These are phyloP conservation scores for Lampris incognitus DNA, from an alignment of 2,113 vertebrate genomes.

Conservation along the genomic window DNA sequence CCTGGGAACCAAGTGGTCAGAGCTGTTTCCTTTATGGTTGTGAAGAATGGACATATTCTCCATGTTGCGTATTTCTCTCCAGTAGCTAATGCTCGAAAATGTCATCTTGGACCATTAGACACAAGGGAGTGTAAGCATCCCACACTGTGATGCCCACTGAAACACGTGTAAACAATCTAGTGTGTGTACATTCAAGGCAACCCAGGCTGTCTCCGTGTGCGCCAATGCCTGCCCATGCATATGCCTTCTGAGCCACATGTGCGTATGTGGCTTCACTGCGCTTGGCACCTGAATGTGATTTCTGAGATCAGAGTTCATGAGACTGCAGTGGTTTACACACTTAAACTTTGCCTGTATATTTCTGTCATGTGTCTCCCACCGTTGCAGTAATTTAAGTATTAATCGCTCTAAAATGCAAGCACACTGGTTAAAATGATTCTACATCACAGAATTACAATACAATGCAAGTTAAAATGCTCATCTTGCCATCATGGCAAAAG, in stretches of 20 bases:
- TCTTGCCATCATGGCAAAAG: too few species aligned
- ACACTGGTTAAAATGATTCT: too few species aligned
- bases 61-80: constrained; percentile 46
- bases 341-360: too few species aligned
- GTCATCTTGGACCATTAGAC: constrained; percentile 37
- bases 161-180: constrained; percentile 16
- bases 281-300: background rate
- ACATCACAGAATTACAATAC: too few species aligned
- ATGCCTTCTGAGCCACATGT: background rate
- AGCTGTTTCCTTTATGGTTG: constrained; percentile 50
- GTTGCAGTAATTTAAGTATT: too few species aligned
- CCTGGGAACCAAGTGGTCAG: constrained; percentile 53
- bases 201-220: background rate
- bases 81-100: constrained; percentile 41
- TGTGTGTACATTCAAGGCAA: background rate
- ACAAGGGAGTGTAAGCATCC: constrained; percentile 42
- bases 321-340: too few species aligned
- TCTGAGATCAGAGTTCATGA: too few species aligned
- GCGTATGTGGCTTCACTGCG: background rate
- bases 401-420: too few species aligned
- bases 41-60: constrained; percentile 71
- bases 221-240: background rate
- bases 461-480: too few species aligned
- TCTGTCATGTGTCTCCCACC: too few species aligned
- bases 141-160: constrained; percentile 34